Evolutionary conservation across 2,888 invertebrate species (phyloP).

Genomic region (Drosophila mimica): DNA sequence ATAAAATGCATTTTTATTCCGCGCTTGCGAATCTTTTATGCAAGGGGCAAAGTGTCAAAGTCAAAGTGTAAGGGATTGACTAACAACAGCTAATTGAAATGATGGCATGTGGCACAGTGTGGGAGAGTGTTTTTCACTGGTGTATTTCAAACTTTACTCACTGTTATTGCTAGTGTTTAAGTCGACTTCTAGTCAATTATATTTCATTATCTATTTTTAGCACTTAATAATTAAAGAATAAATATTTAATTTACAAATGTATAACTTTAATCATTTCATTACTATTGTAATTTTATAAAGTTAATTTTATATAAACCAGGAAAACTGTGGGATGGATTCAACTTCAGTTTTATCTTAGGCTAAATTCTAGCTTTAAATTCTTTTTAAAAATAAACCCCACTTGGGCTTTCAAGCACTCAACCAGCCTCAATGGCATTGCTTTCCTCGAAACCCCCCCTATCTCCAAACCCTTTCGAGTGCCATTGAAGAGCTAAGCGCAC

Average conservation of each 20-base stretch:
- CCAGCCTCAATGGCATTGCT: neutral
- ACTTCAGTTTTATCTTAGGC: neutral
- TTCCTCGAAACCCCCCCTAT: neutral
- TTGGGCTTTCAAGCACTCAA: slow-evolving; percentile 18
- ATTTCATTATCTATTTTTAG: neutral
- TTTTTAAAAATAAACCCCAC: neutral
- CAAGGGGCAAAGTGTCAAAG: slow-evolving; percentile 32
- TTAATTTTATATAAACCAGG: neutral
- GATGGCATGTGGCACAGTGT: neutral
- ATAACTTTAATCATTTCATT: neutral
- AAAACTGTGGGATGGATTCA: neutral
- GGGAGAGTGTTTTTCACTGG: too few species aligned
- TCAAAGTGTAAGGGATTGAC: slow-evolving; percentile 19
- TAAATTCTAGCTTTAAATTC: slow-evolving; percentile 3
- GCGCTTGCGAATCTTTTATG: slow-evolving; percentile 24
- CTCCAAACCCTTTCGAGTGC: slow-evolving; percentile 11
- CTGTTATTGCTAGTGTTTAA: neutral
- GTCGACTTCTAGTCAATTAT: neutral
- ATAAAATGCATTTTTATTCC: slow-evolving; percentile 39
- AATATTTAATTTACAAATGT: too few species aligned
- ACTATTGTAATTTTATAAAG: neutral
- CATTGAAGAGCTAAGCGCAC: slow-evolving; percentile 65
- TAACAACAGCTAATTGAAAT: slow-evolving; percentile 48
- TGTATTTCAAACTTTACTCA: neutral
- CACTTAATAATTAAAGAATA: too few species aligned